phyloP scores from a whole-genome alignment of 2,888 invertebrate genomes.

The Macrophya annulata region DNA sequence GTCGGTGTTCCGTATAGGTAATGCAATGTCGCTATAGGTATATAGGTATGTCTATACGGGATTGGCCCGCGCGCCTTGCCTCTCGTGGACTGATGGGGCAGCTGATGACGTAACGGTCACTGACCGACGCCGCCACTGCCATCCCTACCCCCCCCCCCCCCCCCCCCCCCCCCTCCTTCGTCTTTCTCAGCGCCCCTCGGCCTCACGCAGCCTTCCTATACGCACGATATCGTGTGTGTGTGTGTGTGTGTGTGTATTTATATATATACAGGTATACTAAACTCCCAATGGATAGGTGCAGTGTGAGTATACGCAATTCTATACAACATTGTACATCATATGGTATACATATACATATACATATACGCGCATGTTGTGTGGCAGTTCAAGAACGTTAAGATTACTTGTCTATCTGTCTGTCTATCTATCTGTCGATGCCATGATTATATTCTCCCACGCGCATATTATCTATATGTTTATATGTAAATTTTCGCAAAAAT shows the following conservation, averaged over 20 bases:
- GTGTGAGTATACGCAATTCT: neutral
- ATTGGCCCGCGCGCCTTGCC: constrained; percentile 49
- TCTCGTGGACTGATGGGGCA: constrained; percentile 66
- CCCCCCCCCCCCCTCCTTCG: constrained; percentile 57
- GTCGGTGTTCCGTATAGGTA: constrained; percentile 9
- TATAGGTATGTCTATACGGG: constrained; percentile 21
- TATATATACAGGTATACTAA: neutral
- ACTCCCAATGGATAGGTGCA: constrained; percentile 3
- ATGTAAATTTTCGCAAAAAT: neutral
- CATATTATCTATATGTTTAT: neutral
- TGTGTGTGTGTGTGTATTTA: no score
- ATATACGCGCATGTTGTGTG: neutral
- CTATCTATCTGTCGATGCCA: neutral
- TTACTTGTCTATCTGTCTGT: neutral
- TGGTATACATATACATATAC: neutral
- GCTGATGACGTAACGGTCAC: constrained; percentile 78
- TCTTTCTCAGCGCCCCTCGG: constrained; percentile 27
- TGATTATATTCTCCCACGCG: constrained; percentile 19
- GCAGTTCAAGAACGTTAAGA: constrained; percentile 22
- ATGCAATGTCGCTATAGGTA: constrained; percentile 17
- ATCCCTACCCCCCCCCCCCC: constrained; percentile 67
- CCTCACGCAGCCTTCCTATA: constrained; percentile 32
- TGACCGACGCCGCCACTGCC: constrained; percentile 71
- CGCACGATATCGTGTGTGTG: constrained; percentile 36
- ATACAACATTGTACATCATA: neutral